A percentile compares a stretch with the other conserved stretches of the same genome.
Conservation (phyloP, 2,113 vertebrate genomes). For the Halichoeres trimaculatus region DNA sequence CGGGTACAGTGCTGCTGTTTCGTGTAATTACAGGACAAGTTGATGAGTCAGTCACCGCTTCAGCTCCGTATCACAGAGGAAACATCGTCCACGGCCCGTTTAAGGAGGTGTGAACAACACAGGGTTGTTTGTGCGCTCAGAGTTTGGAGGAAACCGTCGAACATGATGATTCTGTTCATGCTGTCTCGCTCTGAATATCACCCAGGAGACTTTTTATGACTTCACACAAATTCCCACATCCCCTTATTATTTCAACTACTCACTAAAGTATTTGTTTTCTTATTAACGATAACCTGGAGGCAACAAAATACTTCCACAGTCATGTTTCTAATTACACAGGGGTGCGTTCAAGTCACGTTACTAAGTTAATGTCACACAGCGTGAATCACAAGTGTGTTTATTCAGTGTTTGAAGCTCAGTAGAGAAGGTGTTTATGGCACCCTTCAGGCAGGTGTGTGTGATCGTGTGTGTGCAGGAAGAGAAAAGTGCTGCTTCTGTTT, state of each 20-base stretch:
- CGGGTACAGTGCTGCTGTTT: constrained; percentile 51
- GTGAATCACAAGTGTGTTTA: not conserved
- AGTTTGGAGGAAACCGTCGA: constrained; percentile 35
- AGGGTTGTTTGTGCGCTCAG: constrained; percentile 54
- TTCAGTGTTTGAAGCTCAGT: not conserved
- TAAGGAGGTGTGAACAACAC: constrained; percentile 66
- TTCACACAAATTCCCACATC: not conserved
- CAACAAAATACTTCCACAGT: not conserved
- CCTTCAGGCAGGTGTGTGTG: not conserved
- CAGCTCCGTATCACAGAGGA: constrained; percentile 71
- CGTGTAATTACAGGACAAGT: constrained; percentile 62
- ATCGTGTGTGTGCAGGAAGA: constrained; percentile 31
- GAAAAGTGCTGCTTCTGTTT: constrained; percentile 57
- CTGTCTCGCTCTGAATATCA: not conserved
- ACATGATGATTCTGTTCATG: not conserved
- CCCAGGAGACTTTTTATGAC: constrained; percentile 13
- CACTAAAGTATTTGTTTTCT: constrained; percentile 11
- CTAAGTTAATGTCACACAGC: constrained; percentile 5
- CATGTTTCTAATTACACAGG: not conserved
- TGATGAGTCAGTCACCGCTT: constrained; percentile 70
- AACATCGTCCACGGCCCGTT: constrained; percentile 64
- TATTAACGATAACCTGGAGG: constrained; percentile 9
- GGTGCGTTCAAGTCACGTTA: constrained; percentile 7
- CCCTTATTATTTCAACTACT: not conserved
- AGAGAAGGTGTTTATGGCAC: not conserved